These are phyloP conservation scores for Cephus sareptanus DNA, from an alignment of 2,888 invertebrate species.

Conservation along the genomic window DNA sequence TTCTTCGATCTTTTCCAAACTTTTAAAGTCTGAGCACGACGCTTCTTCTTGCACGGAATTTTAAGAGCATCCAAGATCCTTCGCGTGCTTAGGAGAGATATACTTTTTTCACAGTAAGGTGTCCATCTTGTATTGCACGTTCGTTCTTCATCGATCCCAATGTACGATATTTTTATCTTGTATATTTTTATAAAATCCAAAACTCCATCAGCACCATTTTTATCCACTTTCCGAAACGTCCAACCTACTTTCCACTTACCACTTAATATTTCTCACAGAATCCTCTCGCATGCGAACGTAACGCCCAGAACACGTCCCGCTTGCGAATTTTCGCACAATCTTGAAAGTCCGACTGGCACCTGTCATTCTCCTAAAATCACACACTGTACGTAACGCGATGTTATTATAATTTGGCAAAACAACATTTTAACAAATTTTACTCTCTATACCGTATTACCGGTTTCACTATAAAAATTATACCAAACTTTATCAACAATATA, in stretches of 20 bases:
- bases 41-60: slow-evolving; percentile 7
- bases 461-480: neutral
- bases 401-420: neutral
- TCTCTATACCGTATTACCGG: neutral
- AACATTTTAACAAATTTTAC: neutral
- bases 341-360: neutral
- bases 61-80: slow-evolving; percentile 3
- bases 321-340: neutral
- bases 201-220: neutral
- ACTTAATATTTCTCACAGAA: neutral
- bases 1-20: neutral
- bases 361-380: neutral
- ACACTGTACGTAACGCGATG: neutral
- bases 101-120: neutral
- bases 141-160: neutral
- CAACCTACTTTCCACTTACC: neutral
- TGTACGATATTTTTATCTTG: neutral
- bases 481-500: neutral
- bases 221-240: neutral
- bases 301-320: neutral
- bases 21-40: slow-evolving; percentile 13
- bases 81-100: neutral
- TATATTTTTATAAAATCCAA: neutral
- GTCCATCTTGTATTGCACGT: neutral
- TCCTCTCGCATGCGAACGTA: neutral